Evolutionary conservation across 2,113 vertebrate genomes (phyloP), one percentile per base, ranked within the genome.

Genomic region (Pipa parva): DNA sequence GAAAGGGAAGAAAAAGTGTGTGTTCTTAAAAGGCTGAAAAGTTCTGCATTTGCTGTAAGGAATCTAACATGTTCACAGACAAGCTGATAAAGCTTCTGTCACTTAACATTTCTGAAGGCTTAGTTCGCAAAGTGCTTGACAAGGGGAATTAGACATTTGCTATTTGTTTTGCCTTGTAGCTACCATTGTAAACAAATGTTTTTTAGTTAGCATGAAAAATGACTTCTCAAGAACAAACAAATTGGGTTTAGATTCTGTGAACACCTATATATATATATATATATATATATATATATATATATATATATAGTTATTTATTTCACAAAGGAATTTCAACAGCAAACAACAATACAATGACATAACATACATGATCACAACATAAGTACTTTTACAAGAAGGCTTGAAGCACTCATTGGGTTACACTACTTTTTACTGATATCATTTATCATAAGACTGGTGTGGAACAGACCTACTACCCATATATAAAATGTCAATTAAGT

Each of bases 1-100:
- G 3, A 62, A 57, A 52, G 4, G 11, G 45, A 51, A 46, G 24
- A 49, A 63, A 48, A 3, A 11, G 15, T 58, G 21, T 29, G 7
- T 25, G 46, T 26, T 52, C 55, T 50, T 25, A 26, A 27, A 50
- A 52, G 15, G 57, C 45, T 60, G 8, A 39, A 33, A 60, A 52
- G 46, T 51, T 51, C 56, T 46, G 11, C 21, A 4, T 42, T 60
- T 27, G 31, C 45, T 18, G 5, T 26, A 39, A 68, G 56, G 49
- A 39, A 20, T 21, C n/a, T 55, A 3, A 13, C 20, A 29, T 31
- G 22, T 28, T 59, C 33, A 33, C 6, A 58, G 36, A 24, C 7
- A 20, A 18, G 18, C 15, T 28, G 45, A 49, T 17, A 61, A 61
- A 46, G 48, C 33, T 42, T 61, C 25, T 45, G 39, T 26, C 21